Evolutionary conservation across 1,140 invertebrate species (phyloP).

Genomic region (Eubasilissa regina): DNA sequence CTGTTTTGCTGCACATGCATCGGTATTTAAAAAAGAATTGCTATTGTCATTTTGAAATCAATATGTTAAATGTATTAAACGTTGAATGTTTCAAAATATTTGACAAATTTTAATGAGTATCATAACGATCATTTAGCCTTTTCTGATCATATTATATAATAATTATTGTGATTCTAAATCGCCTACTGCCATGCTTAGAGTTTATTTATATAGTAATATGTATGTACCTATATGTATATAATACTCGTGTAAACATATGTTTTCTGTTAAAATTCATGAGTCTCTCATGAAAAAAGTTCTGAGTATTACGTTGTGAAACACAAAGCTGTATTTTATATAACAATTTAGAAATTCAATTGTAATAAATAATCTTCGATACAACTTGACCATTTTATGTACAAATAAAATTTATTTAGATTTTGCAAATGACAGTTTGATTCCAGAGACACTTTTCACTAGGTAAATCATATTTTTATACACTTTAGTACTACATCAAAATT

Average conservation of each 20-base stretch:
- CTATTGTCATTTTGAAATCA: not conserved
- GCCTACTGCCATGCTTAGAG: not conserved
- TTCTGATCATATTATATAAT: not conserved
- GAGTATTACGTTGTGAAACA: not conserved
- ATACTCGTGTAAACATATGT: too few relatives aligned
- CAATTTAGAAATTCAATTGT: slow-evolving; percentile 4
- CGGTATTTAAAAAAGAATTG: too few relatives aligned
- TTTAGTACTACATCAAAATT: not conserved
- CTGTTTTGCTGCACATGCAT: too few relatives aligned
- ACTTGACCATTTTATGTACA: slow-evolving; percentile 13
- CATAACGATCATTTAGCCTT: not conserved
- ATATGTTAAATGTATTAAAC: not conserved
- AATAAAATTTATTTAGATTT: slow-evolving; percentile 16
- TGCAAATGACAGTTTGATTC: slow-evolving; percentile 11
- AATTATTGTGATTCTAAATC: not conserved
- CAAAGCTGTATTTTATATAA: not conserved
- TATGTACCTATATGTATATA: not conserved
- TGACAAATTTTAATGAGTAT: not conserved
- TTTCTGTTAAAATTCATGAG: too few relatives aligned
- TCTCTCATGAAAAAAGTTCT: too few relatives aligned
- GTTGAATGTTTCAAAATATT: not conserved
- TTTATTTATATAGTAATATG: not conserved
- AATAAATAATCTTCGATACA: slow-evolving; percentile 11
- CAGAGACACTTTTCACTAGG: slow-evolving; percentile 5
- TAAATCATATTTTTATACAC: slow-evolving; percentile 2